These are phyloP conservation scores for Zeus faber DNA, from an alignment of 2,113 vertebrate genomes.

Conservation along the genomic window DNA sequence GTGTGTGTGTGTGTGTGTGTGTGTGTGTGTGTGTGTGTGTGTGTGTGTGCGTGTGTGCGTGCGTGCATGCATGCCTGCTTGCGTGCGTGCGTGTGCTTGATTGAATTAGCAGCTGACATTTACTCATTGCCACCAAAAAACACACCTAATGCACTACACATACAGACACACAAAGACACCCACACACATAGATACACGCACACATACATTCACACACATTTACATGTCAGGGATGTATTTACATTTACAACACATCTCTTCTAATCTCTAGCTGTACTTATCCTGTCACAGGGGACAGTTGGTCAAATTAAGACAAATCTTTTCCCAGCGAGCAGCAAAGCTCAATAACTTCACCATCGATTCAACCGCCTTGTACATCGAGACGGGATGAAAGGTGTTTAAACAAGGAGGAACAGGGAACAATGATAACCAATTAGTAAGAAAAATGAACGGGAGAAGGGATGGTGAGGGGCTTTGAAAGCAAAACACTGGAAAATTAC, in stretches of 20 bases:
- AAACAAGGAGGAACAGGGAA: background rate
- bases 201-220: too few relatives aligned
- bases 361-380: constrained; percentile 17
- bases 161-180: too few relatives aligned
- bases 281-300: constrained; percentile 17
- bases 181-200: too few relatives aligned
- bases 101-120: too few relatives aligned
- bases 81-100: too few relatives aligned
- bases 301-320: constrained; percentile 10
- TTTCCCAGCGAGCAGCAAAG: background rate
- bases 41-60: background rate
- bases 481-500: too few relatives aligned
- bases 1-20: constrained; percentile 1
- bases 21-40: constrained; percentile 1
- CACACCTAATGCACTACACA: too few relatives aligned
- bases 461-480: too few relatives aligned
- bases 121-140: too few relatives aligned
- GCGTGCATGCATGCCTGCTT: too few relatives aligned
- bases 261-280: constrained; percentile 26
- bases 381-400: constrained; percentile 15
- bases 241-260: background rate
- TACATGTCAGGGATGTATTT: background rate
- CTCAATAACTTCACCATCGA: constrained; percentile 26
- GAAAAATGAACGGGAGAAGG: constrained; percentile 1
- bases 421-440: constrained; percentile 9